phyloP scores from a whole-genome alignment of 2,113 vertebrate genomes.

The Fregetta grallaria region DNA sequence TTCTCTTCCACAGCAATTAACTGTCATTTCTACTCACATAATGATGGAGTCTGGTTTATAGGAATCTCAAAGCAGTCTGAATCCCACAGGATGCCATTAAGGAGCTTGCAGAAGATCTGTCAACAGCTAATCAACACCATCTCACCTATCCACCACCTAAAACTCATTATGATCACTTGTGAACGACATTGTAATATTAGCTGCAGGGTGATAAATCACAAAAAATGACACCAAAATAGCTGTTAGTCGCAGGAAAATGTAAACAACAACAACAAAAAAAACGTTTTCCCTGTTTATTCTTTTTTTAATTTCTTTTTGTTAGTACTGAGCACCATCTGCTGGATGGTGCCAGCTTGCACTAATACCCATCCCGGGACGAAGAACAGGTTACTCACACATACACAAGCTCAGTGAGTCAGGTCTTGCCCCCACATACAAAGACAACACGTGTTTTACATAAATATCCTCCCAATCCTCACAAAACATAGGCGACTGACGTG shows the following conservation, averaged over 20 bases:
- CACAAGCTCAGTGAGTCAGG: not conserved
- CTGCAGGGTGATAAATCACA: not conserved
- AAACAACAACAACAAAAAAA: not conserved
- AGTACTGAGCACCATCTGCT: slow-evolving; percentile 62
- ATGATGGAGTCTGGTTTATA: not conserved
- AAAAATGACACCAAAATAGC: not conserved
- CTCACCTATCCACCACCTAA: not conserved
- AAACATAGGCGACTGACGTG: rapidly evolving
- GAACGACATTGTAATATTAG: not conserved
- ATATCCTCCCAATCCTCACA: not conserved
- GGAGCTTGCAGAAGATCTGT: not conserved
- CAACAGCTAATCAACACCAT: not conserved
- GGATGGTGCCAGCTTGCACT: not conserved
- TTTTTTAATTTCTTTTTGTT: not conserved
- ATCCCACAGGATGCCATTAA: not conserved
- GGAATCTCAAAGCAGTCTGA: not conserved
- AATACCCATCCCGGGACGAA: not conserved
- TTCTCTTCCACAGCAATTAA: not conserved
- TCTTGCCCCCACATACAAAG: not conserved
- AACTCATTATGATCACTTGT: not conserved
- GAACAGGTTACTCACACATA: not conserved
- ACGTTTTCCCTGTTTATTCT: not conserved
- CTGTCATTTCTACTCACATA: not conserved
- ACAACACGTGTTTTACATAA: not conserved
- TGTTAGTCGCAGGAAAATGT: not conserved